Evolutionary conservation across 1,140 invertebrate genomes (phyloP), one percentile per base, ranked within the genome.

Genomic region (Copidosoma floridanum): DNA sequence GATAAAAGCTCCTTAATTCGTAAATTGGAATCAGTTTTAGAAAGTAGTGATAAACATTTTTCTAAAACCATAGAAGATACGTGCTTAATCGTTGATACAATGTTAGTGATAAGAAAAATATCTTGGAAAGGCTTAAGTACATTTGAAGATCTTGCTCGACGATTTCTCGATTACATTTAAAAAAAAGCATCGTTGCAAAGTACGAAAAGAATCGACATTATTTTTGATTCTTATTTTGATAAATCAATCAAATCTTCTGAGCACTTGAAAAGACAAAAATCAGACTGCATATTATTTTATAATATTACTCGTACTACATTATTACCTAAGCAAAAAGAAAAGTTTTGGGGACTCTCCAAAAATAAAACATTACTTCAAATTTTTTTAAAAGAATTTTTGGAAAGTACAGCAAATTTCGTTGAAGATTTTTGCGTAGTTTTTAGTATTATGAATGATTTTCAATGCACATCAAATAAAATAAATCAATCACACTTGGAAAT

Each of bases 1-100:
- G 27, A 53, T 37, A 53, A 53, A 53, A 53, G 51, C 21, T n/a
- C 20, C 16, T 41, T 40, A 26, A 5, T 40, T 7, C 35, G 38
- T 27, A 18, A 51, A 37, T 26, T 53, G 21, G 14, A 53, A 35
- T 40, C 40, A 16, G 2, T 20, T 12, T 2, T 5, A 23, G 37
- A 5, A 51, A 18, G 23, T 35, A 3, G 2, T 10, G 16, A 41
- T 41, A 10, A 41, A 10, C 5, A 16, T 6, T 41, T 41, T 14
- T n/a, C n/a, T 21, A 20, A 21, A 27, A 11, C 8, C 14, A 18
- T 8, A 21, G 18, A 21, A 20, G 32, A 51, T 35, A 21, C 12
- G 1, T 51, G 27, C 18, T 48, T 48, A n/a, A 37, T 51, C 10
- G 6, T 51, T 7, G 32, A 51, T 37, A 26, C 29, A 16, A 48